Percentiles rank a stretch among this genome's conserved stretches.
Conservation (phyloP, 64 coral and sea anemone species). For the Pachyseris speciosa region DNA sequence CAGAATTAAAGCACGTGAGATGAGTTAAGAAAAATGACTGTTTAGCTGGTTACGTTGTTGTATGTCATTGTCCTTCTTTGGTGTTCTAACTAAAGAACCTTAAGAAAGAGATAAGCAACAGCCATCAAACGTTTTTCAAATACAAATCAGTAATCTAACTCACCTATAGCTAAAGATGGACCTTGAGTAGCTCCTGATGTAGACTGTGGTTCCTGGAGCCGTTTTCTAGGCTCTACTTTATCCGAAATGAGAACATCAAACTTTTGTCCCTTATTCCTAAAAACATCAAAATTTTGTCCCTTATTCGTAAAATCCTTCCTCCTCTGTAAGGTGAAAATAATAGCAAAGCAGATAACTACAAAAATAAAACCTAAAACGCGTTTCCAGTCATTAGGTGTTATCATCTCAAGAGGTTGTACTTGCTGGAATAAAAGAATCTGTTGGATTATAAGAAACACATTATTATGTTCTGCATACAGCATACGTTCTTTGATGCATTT, state of each 20-base stretch:
- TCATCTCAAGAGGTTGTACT: background rate
- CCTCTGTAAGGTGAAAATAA: background rate
- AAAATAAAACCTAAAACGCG: background rate
- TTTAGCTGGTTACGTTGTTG: no score
- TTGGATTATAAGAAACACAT: no score
- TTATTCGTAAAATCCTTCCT: background rate
- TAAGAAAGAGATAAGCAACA: no score
- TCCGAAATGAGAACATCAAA: background rate
- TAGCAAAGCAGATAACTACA: no score
- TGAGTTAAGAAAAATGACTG: no score
- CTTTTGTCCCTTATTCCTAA: background rate
- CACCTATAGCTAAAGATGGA: background rate
- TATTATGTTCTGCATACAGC: background rate
- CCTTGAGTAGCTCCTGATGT: background rate
- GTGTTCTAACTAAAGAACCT: no score
- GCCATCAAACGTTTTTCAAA: no score
- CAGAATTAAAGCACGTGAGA: no score
- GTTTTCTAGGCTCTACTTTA: no score
- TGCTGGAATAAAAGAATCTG: background rate
- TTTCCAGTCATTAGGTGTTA: no score
- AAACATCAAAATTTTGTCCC: no score
- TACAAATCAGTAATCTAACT: background rate
- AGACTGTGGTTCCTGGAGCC: background rate
- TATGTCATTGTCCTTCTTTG: no score
- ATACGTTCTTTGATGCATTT: conserved; percentile 26